Evolutionary conservation across 2,888 invertebrate species (phyloP), one percentile per base, ranked within the genome.

Genomic region (Pyrochroa serraticornis): DNA sequence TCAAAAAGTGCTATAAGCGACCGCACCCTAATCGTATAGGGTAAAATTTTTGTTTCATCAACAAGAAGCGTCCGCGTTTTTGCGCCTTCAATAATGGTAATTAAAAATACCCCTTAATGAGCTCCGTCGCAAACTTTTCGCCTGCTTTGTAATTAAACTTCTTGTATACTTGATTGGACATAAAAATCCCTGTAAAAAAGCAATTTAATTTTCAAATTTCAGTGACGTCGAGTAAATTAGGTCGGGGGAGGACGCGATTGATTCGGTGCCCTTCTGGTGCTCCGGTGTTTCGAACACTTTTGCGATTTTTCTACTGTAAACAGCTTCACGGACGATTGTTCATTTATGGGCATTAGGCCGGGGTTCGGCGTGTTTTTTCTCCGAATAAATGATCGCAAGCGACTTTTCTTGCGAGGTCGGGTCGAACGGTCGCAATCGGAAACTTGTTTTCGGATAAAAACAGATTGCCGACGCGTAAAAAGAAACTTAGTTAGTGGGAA

Each of bases 161-260:
- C 44, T 30, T 44, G 39, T 56, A 44, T 43, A 50, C 50, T 56
- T 50, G 56, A 45, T 50, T 56, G 46, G 22, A 44, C 49, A 49
- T 54, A 39, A 44, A 53, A 45, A 49, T 38, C 44, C 49, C 32
- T 12, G 39, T 9, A 35, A 42, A 49, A 44, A 49, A 43, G 55
- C 49, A 56, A 56, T 56, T 45, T 56, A 50, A 50, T 56, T 56
- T 56, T 56, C 38, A 44, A 44, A 44, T 56, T 56, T 50, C 22
- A 7, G 12, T 35, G 52, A 38, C 55, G 37, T 43, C 31, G 9
- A 34, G 50, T 56, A 50, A 57, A 57, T 57, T 46, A 51, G 46
- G 10, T 33, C 10, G 41, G 10, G 7, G 7, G 22, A 41, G 22
- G 22, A 9, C 31, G 22, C 12, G 45, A 47, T 57, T 51, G 42